Percentiles rank a stretch among this genome's conserved stretches.
Conservation (phyloP, 92 coral and sea anemone species). For the Parazoanthus atlanticus region DNA sequence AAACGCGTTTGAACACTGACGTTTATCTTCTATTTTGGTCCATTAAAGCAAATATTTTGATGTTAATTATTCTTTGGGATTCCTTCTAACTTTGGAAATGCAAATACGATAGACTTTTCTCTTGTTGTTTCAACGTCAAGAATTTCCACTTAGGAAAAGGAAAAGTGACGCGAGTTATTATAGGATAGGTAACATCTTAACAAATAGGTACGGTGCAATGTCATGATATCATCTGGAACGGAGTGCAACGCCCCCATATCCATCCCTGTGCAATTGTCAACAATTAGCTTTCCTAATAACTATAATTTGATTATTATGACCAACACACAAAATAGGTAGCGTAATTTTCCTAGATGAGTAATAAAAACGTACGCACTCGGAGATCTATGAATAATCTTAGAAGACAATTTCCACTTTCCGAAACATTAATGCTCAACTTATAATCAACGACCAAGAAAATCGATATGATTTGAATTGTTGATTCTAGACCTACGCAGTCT, state of each 20-base stretch:
- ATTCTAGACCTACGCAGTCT: too few species aligned
- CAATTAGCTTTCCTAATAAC: too few species aligned
- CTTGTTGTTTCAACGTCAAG: background rate
- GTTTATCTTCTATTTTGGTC: background rate
- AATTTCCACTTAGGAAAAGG: background rate
- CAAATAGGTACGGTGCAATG: background rate
- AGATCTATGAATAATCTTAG: too few species aligned
- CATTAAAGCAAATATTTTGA: background rate
- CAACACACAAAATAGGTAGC: too few species aligned
- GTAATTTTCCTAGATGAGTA: too few species aligned
- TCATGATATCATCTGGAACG: slow-evolving; percentile 14
- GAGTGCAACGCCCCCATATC: background rate
- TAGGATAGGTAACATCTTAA: background rate
- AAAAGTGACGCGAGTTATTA: background rate
- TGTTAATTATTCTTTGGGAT: background rate
- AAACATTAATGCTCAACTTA: too few species aligned
- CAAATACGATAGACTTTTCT: background rate
- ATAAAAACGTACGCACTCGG: too few species aligned
- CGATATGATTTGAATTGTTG: too few species aligned
- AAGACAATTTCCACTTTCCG: too few species aligned
- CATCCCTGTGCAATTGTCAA: too few species aligned
- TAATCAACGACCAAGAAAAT: too few species aligned
- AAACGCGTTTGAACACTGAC: background rate
- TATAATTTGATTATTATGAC: too few species aligned
- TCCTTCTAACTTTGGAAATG: background rate